Base-by-base conservation (phyloP, 2,888 invertebrate genomes). In the Drosophila paranaensis region DNA sequence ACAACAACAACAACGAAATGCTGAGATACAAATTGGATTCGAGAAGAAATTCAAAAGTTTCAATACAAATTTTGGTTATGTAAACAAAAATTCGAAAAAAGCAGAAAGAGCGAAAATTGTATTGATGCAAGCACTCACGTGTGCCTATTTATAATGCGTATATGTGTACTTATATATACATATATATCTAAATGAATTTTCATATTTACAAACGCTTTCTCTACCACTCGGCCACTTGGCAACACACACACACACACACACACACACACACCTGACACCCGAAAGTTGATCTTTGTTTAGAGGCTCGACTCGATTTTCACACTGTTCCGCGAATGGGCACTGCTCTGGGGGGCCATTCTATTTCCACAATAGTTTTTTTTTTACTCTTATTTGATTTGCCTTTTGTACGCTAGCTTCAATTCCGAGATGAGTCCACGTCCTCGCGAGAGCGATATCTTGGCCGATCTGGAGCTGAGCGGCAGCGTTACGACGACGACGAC, bases 381-480 rank as follows among this genome's bases (percentile, higher is more conserved):
- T 20, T 20, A 20, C 20, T 20, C 20, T 20, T 20, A 20, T 20
- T 20, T 20, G 20, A 20, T 33, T 48, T 40, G 30, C 16, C 33
- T 35, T 5, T 48, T 48, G 40, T 27, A 4, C 16, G 55, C 51
- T 35, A 64, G 65, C 11, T 40, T 45, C 11, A 6, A 50, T 35
- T 20, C 50, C 3, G 37, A 46, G 33, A 83, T 84, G 83, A 76
- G 65, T 62, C 83, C 83, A 61, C 80, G 83, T 48, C 83, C 88
- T n/a, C 85, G 67, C 35, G 83, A 84, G 25, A 68, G 65, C 11
- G 42, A 70, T 3, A 65, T 71, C 20, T 30, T 77, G 39, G 53
- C 54, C 16, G 87, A 86, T 8, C 35, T 60, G 71, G 87, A 84
- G 8, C 37, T 84, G 11, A 71, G 54, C 67, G 43, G 54, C 27